Conservation (phyloP, 2,888 invertebrate genomes). For the Cantharis rustica region DNA sequence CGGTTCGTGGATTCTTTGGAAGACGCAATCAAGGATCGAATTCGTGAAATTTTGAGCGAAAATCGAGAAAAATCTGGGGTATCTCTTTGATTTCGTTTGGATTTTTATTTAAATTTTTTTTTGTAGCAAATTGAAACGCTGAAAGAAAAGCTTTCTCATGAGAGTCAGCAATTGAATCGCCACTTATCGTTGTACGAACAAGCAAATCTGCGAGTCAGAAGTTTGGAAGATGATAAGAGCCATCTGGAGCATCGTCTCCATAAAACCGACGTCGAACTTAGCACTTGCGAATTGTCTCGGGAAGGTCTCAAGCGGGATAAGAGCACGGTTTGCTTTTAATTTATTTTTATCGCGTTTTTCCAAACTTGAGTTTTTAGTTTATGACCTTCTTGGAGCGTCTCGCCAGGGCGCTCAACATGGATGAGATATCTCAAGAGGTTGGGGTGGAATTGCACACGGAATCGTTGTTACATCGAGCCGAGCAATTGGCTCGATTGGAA, state of each 20-base stretch:
- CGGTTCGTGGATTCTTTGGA: conserved; percentile 80
- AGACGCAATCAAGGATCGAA: conserved; percentile 76
- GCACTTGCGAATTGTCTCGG: conserved; percentile 70
- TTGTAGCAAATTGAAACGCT: conserved; percentile 74
- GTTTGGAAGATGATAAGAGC: conserved; percentile 76
- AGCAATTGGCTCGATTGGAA: conserved; percentile 80
- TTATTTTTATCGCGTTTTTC: background rate
- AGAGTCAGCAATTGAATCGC: conserved; percentile 73
- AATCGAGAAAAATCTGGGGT: conserved; percentile 79
- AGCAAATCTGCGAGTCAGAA: conserved; percentile 66
- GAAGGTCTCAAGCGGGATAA: conserved; percentile 79
- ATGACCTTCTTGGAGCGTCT: conserved; percentile 83
- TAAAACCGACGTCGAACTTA: conserved; percentile 79
- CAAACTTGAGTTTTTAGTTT: conserved; percentile 60
- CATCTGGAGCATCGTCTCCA: conserved; percentile 76
- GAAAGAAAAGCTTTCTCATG: conserved; percentile 74
- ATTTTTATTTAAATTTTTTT: background rate
- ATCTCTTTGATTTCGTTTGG: conserved; percentile 33
- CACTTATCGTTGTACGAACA: conserved; percentile 70
- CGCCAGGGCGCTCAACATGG: conserved; percentile 82
- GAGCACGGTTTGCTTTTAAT: conserved; percentile 59
- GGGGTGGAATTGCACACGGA: conserved; percentile 84
- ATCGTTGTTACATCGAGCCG: conserved; percentile 81
- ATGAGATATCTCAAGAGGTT: conserved; percentile 79
- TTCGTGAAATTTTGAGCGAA: conserved; percentile 76